Evolutionary conservation across 2,888 invertebrate genomes (phyloP).

Genomic region (Eilema depressum): DNA sequence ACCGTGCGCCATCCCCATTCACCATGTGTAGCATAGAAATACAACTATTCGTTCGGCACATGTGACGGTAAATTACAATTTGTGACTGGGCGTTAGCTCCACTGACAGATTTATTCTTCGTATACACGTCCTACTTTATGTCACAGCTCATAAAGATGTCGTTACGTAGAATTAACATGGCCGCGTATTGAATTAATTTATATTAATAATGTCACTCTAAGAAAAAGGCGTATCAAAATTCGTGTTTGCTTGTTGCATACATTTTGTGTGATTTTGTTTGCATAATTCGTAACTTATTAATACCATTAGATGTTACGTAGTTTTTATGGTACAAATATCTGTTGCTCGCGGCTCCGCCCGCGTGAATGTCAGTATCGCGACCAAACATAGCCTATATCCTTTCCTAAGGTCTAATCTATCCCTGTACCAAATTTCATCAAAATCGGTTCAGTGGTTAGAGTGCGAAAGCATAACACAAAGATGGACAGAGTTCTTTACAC

Average conservation of each 20-base stretch:
- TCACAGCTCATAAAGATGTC: conserved; percentile 84
- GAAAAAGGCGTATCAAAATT: conserved; percentile 51
- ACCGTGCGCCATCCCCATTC: conserved; percentile 21
- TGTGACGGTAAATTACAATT: conserved; percentile 80
- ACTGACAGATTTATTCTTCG: conserved; percentile 81
- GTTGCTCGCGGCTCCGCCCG: no score
- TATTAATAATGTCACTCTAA: conserved; percentile 61
- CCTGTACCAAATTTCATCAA: no score
- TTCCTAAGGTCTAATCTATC: no score
- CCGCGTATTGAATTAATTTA: conserved; percentile 72
- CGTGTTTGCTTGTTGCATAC: conserved; percentile 16
- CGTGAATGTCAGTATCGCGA: no score
- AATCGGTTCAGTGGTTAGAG: no score
- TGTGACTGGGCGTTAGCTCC: conserved; percentile 78
- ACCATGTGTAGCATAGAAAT: conserved; percentile 46
- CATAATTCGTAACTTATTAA: neutral
- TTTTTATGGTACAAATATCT: neutral
- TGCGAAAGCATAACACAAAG: no score
- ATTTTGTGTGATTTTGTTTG: neutral
- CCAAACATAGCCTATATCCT: no score
- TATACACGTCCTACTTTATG: conserved; percentile 80
- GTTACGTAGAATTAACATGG: conserved; percentile 78
- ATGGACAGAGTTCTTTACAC: no score
- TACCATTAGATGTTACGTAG: neutral
- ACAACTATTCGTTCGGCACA: conserved; percentile 66